These are phyloP conservation scores for Phoxinus phoxinus DNA, from an alignment of 2,113 vertebrate species.

Conservation along the genomic window DNA sequence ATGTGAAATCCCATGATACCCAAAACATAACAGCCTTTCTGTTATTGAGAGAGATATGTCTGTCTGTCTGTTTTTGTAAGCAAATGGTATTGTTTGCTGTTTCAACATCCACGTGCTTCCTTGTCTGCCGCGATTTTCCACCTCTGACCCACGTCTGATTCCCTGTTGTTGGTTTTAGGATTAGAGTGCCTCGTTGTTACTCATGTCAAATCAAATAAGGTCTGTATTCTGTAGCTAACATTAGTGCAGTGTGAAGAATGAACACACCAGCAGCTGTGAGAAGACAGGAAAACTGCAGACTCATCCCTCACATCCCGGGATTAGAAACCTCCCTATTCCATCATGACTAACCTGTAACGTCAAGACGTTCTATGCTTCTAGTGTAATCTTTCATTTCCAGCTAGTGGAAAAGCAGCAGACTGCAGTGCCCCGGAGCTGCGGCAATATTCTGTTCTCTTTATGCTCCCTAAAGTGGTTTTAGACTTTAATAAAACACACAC, in stretches of 20 bases:
- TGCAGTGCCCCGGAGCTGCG: neutral
- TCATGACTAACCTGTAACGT: slow-evolving; percentile 23
- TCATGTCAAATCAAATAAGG: neutral
- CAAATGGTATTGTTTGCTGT: slow-evolving; percentile 1
- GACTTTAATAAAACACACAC: slow-evolving; percentile 29
- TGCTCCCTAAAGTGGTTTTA: neutral
- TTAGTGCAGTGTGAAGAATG: neutral
- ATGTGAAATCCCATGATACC: neutral
- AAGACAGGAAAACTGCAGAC: slow-evolving; percentile 12
- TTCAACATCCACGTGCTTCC: neutral
- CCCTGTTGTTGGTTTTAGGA: neutral
- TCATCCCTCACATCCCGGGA: neutral
- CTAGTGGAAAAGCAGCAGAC: neutral
- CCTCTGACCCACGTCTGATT: neutral
- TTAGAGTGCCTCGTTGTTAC: neutral
- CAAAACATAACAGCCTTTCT: slow-evolving; percentile 1
- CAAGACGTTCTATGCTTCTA: neutral
- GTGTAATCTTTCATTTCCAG: slow-evolving; percentile 36
- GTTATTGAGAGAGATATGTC: neutral
- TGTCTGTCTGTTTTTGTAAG: neutral
- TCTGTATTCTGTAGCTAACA: neutral
- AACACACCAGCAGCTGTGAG: neutral
- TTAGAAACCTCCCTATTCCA: slow-evolving; percentile 24
- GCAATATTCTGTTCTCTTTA: neutral
- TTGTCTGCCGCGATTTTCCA: neutral